phyloP scores from a whole-genome alignment of 2,113 vertebrate species.

The Ptyas mucosa region DNA sequence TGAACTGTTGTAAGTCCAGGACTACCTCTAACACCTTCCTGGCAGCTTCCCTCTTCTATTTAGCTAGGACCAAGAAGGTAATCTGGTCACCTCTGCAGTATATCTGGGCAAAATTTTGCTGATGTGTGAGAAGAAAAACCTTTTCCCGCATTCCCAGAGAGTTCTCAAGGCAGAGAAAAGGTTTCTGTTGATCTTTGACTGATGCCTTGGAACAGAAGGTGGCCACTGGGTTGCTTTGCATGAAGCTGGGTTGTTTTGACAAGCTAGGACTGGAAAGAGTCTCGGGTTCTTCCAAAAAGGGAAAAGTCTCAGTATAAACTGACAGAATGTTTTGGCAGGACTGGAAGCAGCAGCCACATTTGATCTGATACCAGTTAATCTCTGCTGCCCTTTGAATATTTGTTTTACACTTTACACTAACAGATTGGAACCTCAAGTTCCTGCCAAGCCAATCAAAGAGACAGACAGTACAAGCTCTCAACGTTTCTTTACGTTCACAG shows the following conservation, averaged over 20 bases:
- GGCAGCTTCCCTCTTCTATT: conserved; percentile 1
- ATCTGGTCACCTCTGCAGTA: conserved; percentile 30
- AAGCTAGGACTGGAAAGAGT: not conserved
- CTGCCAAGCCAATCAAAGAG: conserved; percentile 21
- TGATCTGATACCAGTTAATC: not conserved
- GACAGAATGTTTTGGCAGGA: not conserved
- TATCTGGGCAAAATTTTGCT: conserved; percentile 12
- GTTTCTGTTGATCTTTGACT: not conserved
- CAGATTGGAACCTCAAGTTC: conserved; percentile 6
- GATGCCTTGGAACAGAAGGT: conserved; percentile 17
- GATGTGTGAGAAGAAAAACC: not conserved
- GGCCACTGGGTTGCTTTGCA: not conserved
- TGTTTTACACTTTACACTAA: conserved; percentile 9
- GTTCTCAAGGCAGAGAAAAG: not conserved
- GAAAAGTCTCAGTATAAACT: not conserved
- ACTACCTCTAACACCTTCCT: not conserved
- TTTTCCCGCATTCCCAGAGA: conserved; percentile 11
- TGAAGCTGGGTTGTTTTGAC: conserved; percentile 27
- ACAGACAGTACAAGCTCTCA: not conserved
- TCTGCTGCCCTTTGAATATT: conserved; percentile 11
- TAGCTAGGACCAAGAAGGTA: conserved; percentile 47
- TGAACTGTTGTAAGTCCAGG: not conserved
- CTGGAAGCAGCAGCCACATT: not conserved
- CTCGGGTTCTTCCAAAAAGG: not conserved
- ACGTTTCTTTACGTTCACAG: conserved; percentile 11